phyloP scores from a whole-genome alignment of 2,797 vertebrate species.

The Dromococcyx pavoninus region DNA sequence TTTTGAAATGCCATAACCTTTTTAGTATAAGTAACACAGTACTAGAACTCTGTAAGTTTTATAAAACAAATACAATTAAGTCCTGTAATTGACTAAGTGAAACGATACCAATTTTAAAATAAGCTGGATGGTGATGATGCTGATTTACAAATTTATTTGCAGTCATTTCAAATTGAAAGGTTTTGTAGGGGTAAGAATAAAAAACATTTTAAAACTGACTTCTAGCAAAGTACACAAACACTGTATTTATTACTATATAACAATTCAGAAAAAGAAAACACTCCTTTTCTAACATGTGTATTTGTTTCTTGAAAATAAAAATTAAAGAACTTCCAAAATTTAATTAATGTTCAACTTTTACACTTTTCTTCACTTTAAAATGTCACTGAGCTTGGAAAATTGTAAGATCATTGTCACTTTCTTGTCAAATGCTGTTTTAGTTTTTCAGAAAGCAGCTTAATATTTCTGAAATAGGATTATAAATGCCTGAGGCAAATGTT shows the following conservation, averaged over 20 bases:
- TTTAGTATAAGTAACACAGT: not conserved
- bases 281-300: not conserved
- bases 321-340: not conserved
- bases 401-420: not conserved
- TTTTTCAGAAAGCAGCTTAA: not conserved
- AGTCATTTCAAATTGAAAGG: not conserved
- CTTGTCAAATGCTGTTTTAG: not conserved
- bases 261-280: not conserved
- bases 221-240: not conserved
- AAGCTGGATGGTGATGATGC: not conserved
- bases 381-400: not conserved
- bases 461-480: slow-evolving; percentile 6
- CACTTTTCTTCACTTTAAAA: slow-evolving; percentile 10
- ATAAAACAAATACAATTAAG: not conserved
- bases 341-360: not conserved
- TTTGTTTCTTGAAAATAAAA: not conserved
- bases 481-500: slow-evolving; percentile 9
- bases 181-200: not conserved
- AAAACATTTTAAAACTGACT: not conserved
- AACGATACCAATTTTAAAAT: not conserved
- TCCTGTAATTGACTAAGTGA: not conserved
- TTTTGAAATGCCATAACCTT: not conserved
- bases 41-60: not conserved
- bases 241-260: not conserved
- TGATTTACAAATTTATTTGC: not conserved